Evolutionary conservation across 2,113 vertebrate genomes (phyloP).

Genomic region (Ovis aries): DNA sequence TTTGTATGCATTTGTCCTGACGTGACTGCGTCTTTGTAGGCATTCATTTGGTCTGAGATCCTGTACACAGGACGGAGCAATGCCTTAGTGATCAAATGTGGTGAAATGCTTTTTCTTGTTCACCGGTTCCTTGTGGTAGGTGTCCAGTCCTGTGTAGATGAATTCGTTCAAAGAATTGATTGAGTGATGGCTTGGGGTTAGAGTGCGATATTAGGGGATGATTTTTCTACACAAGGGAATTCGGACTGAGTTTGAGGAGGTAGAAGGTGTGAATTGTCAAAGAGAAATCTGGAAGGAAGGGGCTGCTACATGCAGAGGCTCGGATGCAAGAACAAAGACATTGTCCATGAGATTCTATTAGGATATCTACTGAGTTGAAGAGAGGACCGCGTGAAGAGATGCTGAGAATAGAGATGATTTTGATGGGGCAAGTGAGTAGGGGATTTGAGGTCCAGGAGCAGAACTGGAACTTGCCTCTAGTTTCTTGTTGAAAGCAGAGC

Average conservation of each 20-base stretch:
- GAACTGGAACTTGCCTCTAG: not conserved
- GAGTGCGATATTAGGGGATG: not conserved
- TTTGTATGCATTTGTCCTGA: not conserved
- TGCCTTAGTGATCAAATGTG: not conserved
- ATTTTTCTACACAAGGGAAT: not conserved
- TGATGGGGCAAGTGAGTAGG: not conserved
- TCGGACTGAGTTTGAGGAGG: not conserved
- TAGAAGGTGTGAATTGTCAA: not conserved
- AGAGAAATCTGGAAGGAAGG: not conserved
- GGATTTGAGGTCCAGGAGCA: not conserved
- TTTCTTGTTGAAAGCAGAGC: not conserved
- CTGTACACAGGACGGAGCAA: not conserved
- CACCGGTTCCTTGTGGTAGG: not conserved
- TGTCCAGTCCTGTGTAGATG: not conserved
- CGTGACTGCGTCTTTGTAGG: not conserved
- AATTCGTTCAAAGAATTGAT: not conserved
- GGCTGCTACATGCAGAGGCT: not conserved
- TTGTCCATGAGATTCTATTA: not conserved
- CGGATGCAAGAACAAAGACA: not conserved
- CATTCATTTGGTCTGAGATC: not conserved
- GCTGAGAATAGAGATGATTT: not conserved
- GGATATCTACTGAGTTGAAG: not conserved
- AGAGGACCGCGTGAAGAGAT: not conserved
- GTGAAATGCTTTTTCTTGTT: not conserved
- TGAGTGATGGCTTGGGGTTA: not conserved